A percentile compares a stretch with the other conserved stretches of the same genome.
Conservation (phyloP, 2,797 vertebrate species). For the Ciconia nigra region DNA sequence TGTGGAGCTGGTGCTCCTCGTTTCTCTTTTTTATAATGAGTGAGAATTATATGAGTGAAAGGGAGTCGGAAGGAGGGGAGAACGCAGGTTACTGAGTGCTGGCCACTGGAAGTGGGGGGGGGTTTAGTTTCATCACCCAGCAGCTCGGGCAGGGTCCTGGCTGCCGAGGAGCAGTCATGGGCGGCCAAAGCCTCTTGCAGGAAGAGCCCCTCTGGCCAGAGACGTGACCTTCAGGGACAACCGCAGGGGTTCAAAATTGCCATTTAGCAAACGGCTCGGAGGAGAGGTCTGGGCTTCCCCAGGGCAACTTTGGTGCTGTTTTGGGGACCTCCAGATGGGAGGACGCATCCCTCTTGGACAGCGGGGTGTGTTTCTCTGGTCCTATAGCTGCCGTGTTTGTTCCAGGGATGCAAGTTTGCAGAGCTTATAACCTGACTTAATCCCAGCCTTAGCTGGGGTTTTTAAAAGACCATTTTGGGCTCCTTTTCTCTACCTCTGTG, state of each 20-base stretch:
- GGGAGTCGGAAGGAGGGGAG: background rate
- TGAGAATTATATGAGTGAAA: background rate
- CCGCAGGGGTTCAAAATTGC: fast-evolving
- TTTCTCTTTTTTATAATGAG: background rate
- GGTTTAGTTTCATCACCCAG: fast-evolving
- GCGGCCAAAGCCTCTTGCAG: background rate
- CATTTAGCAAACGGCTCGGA: fast-evolving
- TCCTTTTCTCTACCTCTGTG: background rate
- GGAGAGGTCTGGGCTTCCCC: background rate
- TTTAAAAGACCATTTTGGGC: background rate
- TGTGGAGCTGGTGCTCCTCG: background rate
- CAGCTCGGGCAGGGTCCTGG: background rate
- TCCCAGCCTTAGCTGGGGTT: background rate
- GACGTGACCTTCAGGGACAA: background rate
- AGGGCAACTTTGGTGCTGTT: background rate
- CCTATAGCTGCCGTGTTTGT: fast-evolving
- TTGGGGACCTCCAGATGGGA: background rate
- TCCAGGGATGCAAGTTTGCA: background rate
- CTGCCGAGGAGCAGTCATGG: background rate
- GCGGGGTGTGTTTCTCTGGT: background rate
- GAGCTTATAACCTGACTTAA: background rate
- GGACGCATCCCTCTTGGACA: background rate
- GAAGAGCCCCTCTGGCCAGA: background rate
- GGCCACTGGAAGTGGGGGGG: background rate
- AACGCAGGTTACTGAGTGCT: background rate